A percentile compares a stretch with the other conserved stretches of the same genome.
Evolutionary conservation across 2,113 vertebrate species (phyloP).

Genomic region (Passer montanus): DNA sequence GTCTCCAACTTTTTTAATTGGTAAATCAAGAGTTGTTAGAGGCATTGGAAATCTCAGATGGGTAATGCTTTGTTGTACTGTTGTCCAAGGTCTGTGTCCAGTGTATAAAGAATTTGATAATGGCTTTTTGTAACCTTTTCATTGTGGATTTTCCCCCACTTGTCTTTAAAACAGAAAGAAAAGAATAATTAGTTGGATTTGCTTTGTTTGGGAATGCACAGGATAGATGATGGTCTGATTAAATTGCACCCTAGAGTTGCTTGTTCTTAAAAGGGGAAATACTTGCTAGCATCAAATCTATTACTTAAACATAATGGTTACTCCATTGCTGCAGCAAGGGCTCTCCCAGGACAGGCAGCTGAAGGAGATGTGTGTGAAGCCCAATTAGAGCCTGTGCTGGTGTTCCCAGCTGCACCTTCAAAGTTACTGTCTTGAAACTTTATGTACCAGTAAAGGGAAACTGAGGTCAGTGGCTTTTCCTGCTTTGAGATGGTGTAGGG

Average conservation of each 20-base stretch:
- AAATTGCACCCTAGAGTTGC: background rate
- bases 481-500: background rate
- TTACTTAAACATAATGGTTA: background rate
- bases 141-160: rapidly evolving
- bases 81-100: background rate
- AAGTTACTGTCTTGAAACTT: background rate
- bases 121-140: background rate
- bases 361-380: background rate
- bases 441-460: background rate
- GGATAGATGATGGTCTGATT: background rate
- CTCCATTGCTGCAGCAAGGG: background rate
- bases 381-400: background rate
- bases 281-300: background rate
- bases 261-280: background rate
- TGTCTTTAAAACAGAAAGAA: background rate
- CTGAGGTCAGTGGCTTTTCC: background rate
- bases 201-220: background rate
- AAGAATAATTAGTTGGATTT: background rate
- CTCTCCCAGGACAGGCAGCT: background rate
- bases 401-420: background rate
- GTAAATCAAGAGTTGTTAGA: background rate
- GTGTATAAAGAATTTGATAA: background rate
- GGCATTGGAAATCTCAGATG: background rate
- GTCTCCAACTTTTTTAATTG: background rate
- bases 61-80: background rate